A percentile compares a stretch with the other conserved stretches of the same genome.
Conservation (phyloP, 2,888 invertebrate genomes). For the Eupithecia vulgata region DNA sequence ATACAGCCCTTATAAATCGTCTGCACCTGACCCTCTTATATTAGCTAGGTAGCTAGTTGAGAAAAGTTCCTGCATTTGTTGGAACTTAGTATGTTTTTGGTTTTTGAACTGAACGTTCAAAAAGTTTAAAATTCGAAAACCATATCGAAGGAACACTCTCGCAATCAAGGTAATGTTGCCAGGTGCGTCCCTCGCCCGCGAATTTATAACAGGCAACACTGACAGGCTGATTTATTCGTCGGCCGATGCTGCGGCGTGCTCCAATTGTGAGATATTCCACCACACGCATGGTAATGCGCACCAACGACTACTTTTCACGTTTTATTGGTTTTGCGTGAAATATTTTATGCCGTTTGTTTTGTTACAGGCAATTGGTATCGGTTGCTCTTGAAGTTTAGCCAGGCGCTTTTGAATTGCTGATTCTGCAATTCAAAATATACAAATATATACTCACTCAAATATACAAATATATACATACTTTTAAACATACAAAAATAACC, state of each 20-base stretch:
- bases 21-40: not conserved
- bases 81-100: not conserved
- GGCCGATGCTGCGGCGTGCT: conserved; percentile 53
- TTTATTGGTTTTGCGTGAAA: conserved; percentile 67
- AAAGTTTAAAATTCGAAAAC: conserved; percentile 7
- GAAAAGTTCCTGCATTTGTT: not conserved
- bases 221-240: conserved; percentile 78
- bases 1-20: not conserved
- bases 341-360: conserved; percentile 50
- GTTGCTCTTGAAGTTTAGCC: conserved; percentile 20
- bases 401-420: conserved; percentile 5
- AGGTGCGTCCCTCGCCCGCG: conserved; percentile 75
- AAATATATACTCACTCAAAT: too few relatives aligned
- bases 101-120: not conserved
- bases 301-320: conserved; percentile 69
- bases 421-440: too few relatives aligned
- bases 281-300: conserved; percentile 64
- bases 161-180: conserved; percentile 80
- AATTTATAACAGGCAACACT: conserved; percentile 78
- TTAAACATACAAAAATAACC: too few relatives aligned
- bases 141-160: conserved; percentile 39
- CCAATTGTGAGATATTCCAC: conserved; percentile 66
- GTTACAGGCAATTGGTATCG: conserved; percentile 39
- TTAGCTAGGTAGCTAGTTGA: not conserved
- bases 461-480: too few relatives aligned